Evolutionary conservation across 1,140 invertebrate species (phyloP).

Genomic region (Wasmannia auropunctata): DNA sequence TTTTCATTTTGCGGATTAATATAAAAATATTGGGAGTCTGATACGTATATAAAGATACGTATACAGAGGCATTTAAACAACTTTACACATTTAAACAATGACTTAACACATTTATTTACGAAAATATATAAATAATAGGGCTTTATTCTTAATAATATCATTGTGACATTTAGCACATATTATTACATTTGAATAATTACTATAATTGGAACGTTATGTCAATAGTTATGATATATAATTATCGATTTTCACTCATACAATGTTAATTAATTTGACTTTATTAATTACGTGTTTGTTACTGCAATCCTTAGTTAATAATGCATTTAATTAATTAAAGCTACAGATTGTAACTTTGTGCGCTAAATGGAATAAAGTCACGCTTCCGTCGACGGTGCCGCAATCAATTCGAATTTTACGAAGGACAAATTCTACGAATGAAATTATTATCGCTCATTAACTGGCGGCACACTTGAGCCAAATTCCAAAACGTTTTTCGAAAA

Average conservation of each 20-base stretch:
- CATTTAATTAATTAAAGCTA: conserved; percentile 46
- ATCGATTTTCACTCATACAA: conserved; percentile 36
- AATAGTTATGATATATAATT: conserved; percentile 55
- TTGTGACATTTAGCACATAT: conserved; percentile 33
- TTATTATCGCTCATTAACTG: not conserved
- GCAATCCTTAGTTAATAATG: conserved; percentile 34
- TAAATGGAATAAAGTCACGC: not conserved
- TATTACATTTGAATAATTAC: conserved; percentile 15
- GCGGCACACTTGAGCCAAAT: not conserved
- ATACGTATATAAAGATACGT: too few relatives aligned
- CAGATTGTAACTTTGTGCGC: conserved; percentile 16
- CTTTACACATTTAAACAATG: not conserved
- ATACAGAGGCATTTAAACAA: not conserved
- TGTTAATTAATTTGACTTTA: conserved; percentile 53
- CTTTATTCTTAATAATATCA: conserved; percentile 37
- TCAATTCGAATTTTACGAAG: conserved; percentile 28
- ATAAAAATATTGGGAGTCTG: not conserved
- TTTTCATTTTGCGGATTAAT: not conserved
- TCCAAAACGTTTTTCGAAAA: conserved; percentile 11
- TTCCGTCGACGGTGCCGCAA: not conserved
- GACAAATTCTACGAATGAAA: not conserved
- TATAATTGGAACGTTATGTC: conserved; percentile 41
- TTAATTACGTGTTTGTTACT: conserved; percentile 46
- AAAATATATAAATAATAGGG: not conserved
- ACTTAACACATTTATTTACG: not conserved